Base-by-base conservation (phyloP, 2,888 invertebrate species). In the Molorchus minor region DNA sequence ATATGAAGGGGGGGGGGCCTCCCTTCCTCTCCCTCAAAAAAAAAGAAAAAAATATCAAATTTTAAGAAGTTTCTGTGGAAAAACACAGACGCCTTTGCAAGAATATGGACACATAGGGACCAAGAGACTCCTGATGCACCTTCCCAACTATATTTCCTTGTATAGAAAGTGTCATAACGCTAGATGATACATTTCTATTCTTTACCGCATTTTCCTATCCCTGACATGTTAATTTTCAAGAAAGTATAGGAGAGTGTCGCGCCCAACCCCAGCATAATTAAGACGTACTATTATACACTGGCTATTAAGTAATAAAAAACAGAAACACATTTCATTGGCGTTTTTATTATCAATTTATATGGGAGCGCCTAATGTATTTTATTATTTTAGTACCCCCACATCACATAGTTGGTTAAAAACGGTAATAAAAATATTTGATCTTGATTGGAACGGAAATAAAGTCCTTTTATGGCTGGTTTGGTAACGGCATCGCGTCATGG, bases 331-430 rank as follows among this genome's bases (percentile, higher is more conserved):
- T 52, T 52, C 41, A 52, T 52, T 52, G 41, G 30, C 13, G 41
- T 52, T 52, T n/a, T 52, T 52, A 52, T 52, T 52, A 33, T 30
- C 52, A 19, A 41, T 52, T 52, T 52, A 29, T 52, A 52, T 41
- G 30, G 52, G 52, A 52, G 52, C 52, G 52, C 52, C 52, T 40
- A 41, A 41, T 41, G 41, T 20, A 20, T 52, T 52, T 49, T 52
- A 52, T 52, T 52, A 52, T 52, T 52, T 52, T 52, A 52, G 40
- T 36, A n/a, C n/a, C n/a, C n/a, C 41, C 52, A 52, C 40, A 52
- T 40, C 41, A 33, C 29, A 30, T 52, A 52, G 41, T 52, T 41
- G 41, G 41, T 52, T 36, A 21, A 30, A 40, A 40, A 41, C 40
- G 16, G 12, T 52, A 41, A 52, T 52, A 52, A 52, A 51, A 41